These are phyloP conservation scores for Saccopteryx leptura DNA, from an alignment of 2,113 vertebrate genomes.

Conservation along the genomic window DNA sequence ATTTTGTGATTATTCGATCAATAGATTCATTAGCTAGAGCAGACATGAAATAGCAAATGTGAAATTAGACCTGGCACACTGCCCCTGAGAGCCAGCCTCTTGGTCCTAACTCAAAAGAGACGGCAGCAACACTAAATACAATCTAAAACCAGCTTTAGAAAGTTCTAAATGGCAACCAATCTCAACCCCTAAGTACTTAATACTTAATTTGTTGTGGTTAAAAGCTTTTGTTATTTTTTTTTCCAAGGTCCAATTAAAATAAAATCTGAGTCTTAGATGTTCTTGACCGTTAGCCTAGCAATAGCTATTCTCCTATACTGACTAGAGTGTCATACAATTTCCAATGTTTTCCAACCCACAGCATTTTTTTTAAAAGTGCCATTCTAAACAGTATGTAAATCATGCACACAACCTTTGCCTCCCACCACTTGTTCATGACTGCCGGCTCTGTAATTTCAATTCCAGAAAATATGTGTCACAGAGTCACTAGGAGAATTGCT, in stretches of 20 bases:
- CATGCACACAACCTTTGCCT: background rate
- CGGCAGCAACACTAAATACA: background rate
- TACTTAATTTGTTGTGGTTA: background rate
- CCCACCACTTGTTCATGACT: background rate
- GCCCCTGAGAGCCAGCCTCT: conserved; percentile 55
- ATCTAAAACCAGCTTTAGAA: background rate
- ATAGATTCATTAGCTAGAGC: conserved; percentile 51
- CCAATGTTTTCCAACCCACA: background rate
- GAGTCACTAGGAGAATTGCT: background rate
- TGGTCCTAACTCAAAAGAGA: background rate
- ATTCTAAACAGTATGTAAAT: conserved; percentile 26
- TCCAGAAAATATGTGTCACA: conserved; percentile 28
- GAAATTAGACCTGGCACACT: conserved; percentile 32
- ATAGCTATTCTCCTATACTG: background rate
- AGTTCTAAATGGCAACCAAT: background rate
- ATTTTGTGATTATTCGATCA: conserved; percentile 61
- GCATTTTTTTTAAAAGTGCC: background rate
- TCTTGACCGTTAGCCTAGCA: background rate
- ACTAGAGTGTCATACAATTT: background rate
- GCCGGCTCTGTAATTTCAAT: conserved; percentile 5
- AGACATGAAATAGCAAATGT: conserved; percentile 23
- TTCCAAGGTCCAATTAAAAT: background rate
- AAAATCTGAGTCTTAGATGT: background rate
- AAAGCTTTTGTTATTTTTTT: conserved; percentile 9
- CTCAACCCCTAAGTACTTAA: background rate